Conservation (phyloP, 92 coral and sea anemone genomes). For the Paragorgia papillata region DNA sequence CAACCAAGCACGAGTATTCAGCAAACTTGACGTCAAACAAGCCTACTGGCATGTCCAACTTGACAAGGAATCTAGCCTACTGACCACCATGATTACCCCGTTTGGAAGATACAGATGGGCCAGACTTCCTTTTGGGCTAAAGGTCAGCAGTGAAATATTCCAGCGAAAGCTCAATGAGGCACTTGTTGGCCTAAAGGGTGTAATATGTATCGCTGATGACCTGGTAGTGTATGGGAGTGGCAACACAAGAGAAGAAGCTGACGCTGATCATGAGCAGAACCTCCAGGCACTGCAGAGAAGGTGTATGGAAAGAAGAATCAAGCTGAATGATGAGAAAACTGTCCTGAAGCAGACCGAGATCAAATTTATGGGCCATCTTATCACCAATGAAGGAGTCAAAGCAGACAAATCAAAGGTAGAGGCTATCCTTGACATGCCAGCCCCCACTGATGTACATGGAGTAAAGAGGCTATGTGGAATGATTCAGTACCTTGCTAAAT, state of each 20-base stretch:
- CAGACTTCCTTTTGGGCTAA: slow-evolving; percentile 49
- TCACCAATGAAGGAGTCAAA: slow-evolving; percentile 54
- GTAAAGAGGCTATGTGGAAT: slow-evolving; percentile 63
- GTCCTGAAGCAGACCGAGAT: slow-evolving; percentile 36
- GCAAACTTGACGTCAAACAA: slow-evolving; percentile 43
- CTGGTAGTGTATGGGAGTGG: slow-evolving; percentile 53
- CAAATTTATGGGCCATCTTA: slow-evolving; percentile 40
- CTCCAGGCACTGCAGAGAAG: neutral
- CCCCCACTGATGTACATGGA: slow-evolving; percentile 55
- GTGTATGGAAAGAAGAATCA: slow-evolving; percentile 16
- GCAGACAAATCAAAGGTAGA: slow-evolving; percentile 48
- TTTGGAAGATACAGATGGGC: slow-evolving; percentile 53
- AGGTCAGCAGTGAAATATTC: slow-evolving; percentile 50
- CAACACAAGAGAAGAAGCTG: slow-evolving; percentile 33
- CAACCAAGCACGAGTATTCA: slow-evolving; percentile 40
- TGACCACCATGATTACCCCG: slow-evolving; percentile 52
- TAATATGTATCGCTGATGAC: slow-evolving; percentile 38
- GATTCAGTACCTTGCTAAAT: slow-evolving; percentile 55
- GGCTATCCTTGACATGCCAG: slow-evolving; percentile 60
- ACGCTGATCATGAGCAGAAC: slow-evolving; percentile 28
- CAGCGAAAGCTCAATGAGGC: slow-evolving; percentile 45
- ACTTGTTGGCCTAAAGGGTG: slow-evolving; percentile 52
- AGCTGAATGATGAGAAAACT: slow-evolving; percentile 32
- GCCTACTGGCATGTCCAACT: slow-evolving; percentile 47
- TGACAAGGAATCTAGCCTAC: slow-evolving; percentile 23